These are phyloP conservation scores for Bolborhynchus lineola DNA, from an alignment of 2,113 vertebrate genomes.

Conservation along the genomic window DNA sequence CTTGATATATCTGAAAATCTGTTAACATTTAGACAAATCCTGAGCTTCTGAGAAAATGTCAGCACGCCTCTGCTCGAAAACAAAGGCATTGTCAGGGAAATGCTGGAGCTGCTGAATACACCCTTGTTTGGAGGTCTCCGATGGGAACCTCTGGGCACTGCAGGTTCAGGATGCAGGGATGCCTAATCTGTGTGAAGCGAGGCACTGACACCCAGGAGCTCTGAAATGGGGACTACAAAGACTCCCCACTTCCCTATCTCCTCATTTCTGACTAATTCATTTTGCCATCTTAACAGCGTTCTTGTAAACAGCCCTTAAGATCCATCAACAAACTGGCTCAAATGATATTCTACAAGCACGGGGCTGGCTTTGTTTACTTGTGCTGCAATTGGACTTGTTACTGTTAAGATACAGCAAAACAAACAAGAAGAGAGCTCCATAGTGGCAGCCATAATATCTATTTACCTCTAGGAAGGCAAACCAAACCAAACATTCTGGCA, in stretches of 20 bases:
- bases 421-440: neutral
- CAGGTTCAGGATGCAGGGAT: fast-evolving
- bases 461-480: constrained; percentile 25
- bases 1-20: neutral
- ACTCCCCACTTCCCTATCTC: fast-evolving
- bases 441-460: neutral
- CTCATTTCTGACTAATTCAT: fast-evolving
- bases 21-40: neutral
- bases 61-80: neutral
- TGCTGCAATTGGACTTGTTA: neutral
- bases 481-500: neutral
- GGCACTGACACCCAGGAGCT: neutral
- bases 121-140: fast-evolving
- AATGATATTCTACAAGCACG: fast-evolving
- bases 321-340: neutral
- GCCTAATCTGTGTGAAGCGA: fast-evolving
- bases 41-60: neutral
- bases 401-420: neutral
- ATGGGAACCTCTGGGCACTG: neutral
- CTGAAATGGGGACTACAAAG: fast-evolving
- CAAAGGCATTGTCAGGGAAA: neutral
- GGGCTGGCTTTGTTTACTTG: neutral
- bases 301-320: neutral
- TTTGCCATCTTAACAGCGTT: neutral
- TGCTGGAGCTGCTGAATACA: fast-evolving